Evolutionary conservation across 2,797 vertebrate genomes (phyloP), one percentile per base, ranked within the genome.

Genomic region (Iguana delicatissima): DNA sequence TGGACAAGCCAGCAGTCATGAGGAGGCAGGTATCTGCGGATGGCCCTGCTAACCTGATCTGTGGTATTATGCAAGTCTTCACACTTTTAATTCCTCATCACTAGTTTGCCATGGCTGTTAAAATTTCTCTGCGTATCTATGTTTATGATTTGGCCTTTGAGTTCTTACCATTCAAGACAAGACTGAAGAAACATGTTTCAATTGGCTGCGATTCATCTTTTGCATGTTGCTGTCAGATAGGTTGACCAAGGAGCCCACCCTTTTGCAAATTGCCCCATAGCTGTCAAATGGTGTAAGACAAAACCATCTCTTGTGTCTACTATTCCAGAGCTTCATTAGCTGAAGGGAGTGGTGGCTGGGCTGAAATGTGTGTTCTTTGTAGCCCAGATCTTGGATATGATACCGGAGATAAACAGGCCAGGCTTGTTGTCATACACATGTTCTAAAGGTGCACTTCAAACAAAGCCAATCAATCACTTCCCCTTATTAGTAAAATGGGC

Each of bases 331-430:
- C 92, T 94, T 94, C 55, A 95, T 95, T 95, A 95, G 94, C 94
- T 91, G 92, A 95, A 94, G 94, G 94, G 95, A 96, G 94, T 95
- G 95, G 96, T 95, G 93, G 95, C 29, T 93, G 93, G 94, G 91
- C 90, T 90, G 90, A 85, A 95, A 93, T 69, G 89, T 82, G 89
- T 93, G 94, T 92, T 91, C 91, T 93, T 91, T 57, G 0, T 94
- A 95, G 93, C 94, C 85, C 92, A 74, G 95, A 95, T 95, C 95
- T 95, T 67, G 46, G 90, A 24, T 92, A 83, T 94, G 93, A 96
- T 96, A 95, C 93, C 91, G 84, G 92, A 92, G 93, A 95, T 95
- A 94, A 95, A 92, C 93, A 95, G 92, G 87, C 93, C 95, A 94
- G 93, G 91, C 95, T 95, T 95, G 94, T 95, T 80, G 26, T 93